A percentile compares a stretch with the other conserved stretches of the same genome.
phyloP scores from a whole-genome alignment of 1,140 invertebrate genomes.

The Watersipora subatra region DNA sequence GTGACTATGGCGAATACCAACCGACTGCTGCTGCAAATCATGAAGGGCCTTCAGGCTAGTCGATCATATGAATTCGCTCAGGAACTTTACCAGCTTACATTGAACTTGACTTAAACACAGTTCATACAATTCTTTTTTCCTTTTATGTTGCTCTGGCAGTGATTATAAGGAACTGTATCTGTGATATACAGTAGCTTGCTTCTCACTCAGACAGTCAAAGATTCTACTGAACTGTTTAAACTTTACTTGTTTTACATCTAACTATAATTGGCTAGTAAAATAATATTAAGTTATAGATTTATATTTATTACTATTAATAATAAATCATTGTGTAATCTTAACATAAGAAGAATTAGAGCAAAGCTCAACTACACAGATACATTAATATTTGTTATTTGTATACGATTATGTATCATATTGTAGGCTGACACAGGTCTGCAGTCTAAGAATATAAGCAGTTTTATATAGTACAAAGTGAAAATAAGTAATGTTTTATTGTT shows the following conservation, averaged over 20 bases:
- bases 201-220: background rate
- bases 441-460: too few species aligned
- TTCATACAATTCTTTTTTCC: background rate
- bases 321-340: too few species aligned
- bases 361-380: too few species aligned
- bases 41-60: background rate
- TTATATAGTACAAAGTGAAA: too few species aligned
- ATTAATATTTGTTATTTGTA: too few species aligned
- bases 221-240: background rate
- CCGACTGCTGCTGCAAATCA: background rate
- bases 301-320: too few species aligned
- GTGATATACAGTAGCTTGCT: background rate
- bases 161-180: background rate
- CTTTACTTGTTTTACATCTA: background rate
- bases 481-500: too few species aligned
- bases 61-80: background rate
- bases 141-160: background rate
- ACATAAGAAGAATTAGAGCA: too few species aligned
- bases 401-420: too few species aligned
- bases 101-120: background rate
- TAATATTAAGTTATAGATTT: too few species aligned
- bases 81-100: background rate
- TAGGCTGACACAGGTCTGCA: too few species aligned
- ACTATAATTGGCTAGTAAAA: too few species aligned
- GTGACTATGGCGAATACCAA: background rate